These are phyloP conservation scores for Achroia grisella DNA, from an alignment of 1,140 invertebrate species.

Conservation along the genomic window DNA sequence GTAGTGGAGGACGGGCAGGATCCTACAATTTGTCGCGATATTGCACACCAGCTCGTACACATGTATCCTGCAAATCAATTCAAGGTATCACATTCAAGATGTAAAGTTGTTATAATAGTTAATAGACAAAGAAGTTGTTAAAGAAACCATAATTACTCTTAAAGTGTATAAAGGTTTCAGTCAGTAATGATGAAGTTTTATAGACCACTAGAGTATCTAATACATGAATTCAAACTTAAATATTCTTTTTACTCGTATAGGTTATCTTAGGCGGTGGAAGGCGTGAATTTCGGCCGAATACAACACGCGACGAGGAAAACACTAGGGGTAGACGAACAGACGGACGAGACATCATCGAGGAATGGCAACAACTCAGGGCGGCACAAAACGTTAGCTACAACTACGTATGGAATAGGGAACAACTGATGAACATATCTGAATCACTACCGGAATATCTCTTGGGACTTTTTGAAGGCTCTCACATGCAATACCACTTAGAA, in stretches of 20 bases:
- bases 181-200: no score
- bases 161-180: no score
- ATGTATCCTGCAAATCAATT: constrained; percentile 76
- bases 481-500: constrained; percentile 1
- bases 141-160: no score
- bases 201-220: no score
- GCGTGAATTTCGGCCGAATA: background rate
- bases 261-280: constrained; percentile 1
- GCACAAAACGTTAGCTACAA: background rate
- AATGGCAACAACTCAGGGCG: background rate
- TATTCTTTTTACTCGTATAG: background rate
- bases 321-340: background rate
- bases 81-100: no score
- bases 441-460: background rate
- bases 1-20: background rate
- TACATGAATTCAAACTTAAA: no score
- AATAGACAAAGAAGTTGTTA: no score
- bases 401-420: constrained; percentile 1
- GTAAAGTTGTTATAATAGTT: no score
- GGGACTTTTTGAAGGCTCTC: background rate
- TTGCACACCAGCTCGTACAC: constrained; percentile 81
- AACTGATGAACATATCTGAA: background rate
- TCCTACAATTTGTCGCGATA: constrained; percentile 73
- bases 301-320: background rate
- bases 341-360: background rate